These are phyloP conservation scores for Stratiomys singularior DNA, from an alignment of 2,888 invertebrate genomes.

Conservation along the genomic window DNA sequence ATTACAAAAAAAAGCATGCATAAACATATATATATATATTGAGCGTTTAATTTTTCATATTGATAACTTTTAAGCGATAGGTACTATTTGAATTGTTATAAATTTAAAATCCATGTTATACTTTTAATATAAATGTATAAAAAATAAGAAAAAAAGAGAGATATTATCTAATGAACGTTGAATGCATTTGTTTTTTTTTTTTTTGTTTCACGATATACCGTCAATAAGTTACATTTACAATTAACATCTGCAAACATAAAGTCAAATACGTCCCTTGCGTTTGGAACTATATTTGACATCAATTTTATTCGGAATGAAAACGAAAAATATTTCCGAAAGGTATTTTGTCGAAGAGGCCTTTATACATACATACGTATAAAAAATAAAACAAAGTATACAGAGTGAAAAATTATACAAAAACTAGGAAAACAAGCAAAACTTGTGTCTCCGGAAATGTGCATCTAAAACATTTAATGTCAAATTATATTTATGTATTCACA, in stretches of 20 bases:
- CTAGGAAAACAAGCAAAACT: not conserved
- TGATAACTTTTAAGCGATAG: no score
- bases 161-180: no score
- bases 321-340: slow-evolving; percentile 9
- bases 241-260: not conserved
- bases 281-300: no score
- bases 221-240: not conserved
- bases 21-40: no score
- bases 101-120: not conserved
- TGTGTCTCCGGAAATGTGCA: slow-evolving; percentile 10
- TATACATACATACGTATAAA: slow-evolving; percentile 20
- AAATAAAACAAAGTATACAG: not conserved
- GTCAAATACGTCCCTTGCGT: not conserved
- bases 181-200: slow-evolving; percentile 19
- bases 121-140: not conserved
- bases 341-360: slow-evolving; percentile 38
- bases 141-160: no score
- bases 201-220: not conserved
- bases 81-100: not conserved
- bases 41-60: no score
- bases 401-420: not conserved
- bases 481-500: slow-evolving; percentile 23
- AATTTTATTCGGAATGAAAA: not conserved
- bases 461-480: slow-evolving; percentile 12
- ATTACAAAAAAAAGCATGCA: not conserved